Conservation (phyloP, 2,888 invertebrate genomes). For the Rhogogaster chlorosoma region DNA sequence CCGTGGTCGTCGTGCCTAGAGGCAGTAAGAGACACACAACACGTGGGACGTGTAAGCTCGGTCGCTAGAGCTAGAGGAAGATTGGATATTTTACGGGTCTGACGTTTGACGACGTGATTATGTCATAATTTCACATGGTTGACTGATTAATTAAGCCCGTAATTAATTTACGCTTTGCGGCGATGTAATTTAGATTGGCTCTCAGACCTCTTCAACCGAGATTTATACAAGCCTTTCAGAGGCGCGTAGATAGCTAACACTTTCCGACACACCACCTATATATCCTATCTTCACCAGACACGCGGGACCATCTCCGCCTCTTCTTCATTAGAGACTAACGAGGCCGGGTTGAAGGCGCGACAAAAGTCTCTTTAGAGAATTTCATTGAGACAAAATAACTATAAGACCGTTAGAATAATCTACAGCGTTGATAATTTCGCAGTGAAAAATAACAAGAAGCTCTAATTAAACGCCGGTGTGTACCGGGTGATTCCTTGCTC, state of each 20-base stretch:
- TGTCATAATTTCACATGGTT: constrained; percentile 36
- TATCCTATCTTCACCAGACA: constrained; percentile 16
- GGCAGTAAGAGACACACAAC: background rate
- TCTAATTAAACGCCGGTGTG: background rate
- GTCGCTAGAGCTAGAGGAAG: background rate
- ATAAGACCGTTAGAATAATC: background rate
- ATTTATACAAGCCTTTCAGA: constrained; percentile 6
- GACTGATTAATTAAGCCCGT: constrained; percentile 37
- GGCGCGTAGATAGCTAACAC: background rate
- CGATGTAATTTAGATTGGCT: constrained; percentile 36
- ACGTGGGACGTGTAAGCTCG: background rate
- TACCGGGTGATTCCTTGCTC: too few relatives aligned
- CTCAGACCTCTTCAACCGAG: background rate
- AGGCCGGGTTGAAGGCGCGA: constrained; percentile 9
- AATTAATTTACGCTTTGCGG: constrained; percentile 43
- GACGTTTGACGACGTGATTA: constrained; percentile 29
- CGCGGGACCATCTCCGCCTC: background rate
- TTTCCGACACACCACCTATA: background rate
- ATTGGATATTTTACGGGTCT: constrained; percentile 40
- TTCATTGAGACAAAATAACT: constrained; percentile 22
- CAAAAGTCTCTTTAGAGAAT: background rate
- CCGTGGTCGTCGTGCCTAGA: background rate
- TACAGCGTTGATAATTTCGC: background rate
- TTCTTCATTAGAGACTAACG: constrained; percentile 42
- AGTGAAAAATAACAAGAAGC: background rate